Evolutionary conservation across 2,888 invertebrate genomes (phyloP), one percentile per base, ranked within the genome.

Genomic region (Octodonta nipae): DNA sequence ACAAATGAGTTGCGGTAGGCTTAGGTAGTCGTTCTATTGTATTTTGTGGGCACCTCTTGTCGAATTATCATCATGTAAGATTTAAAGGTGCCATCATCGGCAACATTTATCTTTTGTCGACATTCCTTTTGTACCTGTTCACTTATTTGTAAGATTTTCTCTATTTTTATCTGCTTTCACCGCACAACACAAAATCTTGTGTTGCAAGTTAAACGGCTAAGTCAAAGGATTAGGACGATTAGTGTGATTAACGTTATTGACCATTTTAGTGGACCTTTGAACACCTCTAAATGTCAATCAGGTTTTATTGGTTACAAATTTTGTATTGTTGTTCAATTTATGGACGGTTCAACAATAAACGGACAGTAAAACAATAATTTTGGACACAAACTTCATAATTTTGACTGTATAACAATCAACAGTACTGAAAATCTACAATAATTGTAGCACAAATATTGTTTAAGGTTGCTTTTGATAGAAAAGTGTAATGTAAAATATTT

Each of bases 51-150:
- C 44, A 46, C 44, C 41, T 48, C 48, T 50, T 52, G 52, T 52
- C 51, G 51, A 51, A 52, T 52, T 52, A 52, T 50, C 50, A 44
- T 48, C 47, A 42, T 48, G 48, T 49, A 43, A 43, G 44, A 44
- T 45, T 45, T 47, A 46, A 22, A 46, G 45, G 45, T 45, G 45
- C 44, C 48, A 50, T 50, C 47, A 47, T 47, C 45, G 39, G 40
- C 33, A 34, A 45, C 46, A 49, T 48, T 43, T 37, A 50, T 47
- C 42, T 46, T 40, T 42, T 39, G 33, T 35, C 20, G 17, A 35
- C 34, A 31, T 36, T 15, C 32, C 34, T 39, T 31, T 37, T 33
- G 28, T 39, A 37, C 37, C 37, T 33, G 40, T 33, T 33, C 33
- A 28, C 26, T 34, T 36, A 34, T 40, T 30, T 26, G 28, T 38